Percentiles rank a stretch among this genome's conserved stretches.
phyloP scores from a whole-genome alignment of 2,113 vertebrate species.

The Onychostruthus taczanowskii region DNA sequence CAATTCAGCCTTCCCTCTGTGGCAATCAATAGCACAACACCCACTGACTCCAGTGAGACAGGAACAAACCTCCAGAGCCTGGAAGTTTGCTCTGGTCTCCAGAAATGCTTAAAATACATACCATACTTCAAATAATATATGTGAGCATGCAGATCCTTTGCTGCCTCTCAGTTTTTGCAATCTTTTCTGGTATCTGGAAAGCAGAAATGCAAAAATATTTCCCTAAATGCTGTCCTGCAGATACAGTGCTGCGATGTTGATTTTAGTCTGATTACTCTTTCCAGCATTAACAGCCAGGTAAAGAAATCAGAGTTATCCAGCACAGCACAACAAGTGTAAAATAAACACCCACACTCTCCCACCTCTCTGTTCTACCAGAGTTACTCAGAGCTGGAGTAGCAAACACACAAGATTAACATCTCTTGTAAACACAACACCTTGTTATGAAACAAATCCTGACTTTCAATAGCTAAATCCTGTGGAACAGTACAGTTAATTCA shows the following conservation, averaged over 20 bases:
- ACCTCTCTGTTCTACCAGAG: not conserved
- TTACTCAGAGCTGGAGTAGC: not conserved
- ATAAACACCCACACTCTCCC: not conserved
- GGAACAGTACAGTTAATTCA: not conserved
- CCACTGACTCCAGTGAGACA: not conserved
- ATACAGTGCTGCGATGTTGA: not conserved
- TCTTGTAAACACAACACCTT: not conserved
- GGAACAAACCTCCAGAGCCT: not conserved
- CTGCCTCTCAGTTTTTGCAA: not conserved
- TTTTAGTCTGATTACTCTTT: not conserved
- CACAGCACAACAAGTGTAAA: not conserved
- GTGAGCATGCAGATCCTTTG: not conserved
- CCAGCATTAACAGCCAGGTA: not conserved
- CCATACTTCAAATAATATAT: not conserved
- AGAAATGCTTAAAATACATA: not conserved
- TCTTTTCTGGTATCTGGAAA: not conserved
- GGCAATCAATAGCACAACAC: not conserved
- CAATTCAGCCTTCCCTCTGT: not conserved
- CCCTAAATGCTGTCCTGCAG: not conserved
- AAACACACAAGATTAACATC: not conserved
- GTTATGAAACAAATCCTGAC: not conserved
- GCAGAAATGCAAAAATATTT: not conserved
- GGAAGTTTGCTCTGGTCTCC: not conserved
- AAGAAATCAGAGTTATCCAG: not conserved
- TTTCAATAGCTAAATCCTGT: not conserved